A percentile compares a stretch with the other conserved stretches of the same genome.
Evolutionary conservation across 2,888 invertebrate genomes (phyloP).

Genomic region (Drosophila barbarae): DNA sequence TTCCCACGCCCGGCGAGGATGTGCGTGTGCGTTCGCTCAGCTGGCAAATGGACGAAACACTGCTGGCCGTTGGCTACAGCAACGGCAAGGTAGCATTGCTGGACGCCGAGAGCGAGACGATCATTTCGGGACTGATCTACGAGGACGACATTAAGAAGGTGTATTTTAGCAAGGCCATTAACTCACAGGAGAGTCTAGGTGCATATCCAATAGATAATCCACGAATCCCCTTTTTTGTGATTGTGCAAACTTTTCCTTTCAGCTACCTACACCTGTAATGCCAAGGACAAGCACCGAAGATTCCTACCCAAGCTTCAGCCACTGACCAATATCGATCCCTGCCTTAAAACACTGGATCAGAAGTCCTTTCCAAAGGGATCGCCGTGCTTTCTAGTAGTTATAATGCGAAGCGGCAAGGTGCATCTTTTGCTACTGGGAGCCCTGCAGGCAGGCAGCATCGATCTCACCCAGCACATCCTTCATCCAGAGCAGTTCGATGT

Average conservation of each 20-base stretch:
- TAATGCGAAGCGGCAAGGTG: constrained; percentile 86
- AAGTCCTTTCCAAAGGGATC: constrained; percentile 83
- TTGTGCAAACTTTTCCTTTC: background rate
- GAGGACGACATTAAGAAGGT: constrained; percentile 86
- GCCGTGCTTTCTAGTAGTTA: constrained; percentile 89
- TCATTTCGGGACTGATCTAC: constrained; percentile 84
- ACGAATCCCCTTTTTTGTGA: background rate
- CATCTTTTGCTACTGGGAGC: constrained; percentile 91
- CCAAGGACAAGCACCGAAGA: constrained; percentile 62
- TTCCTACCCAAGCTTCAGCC: constrained; percentile 83
- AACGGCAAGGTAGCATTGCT: constrained; percentile 86
- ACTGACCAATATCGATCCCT: constrained; percentile 81
- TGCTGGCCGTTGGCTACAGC: constrained; percentile 84
- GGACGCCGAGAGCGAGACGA: constrained; percentile 92
- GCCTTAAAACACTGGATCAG: constrained; percentile 80
- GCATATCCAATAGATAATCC: background rate
- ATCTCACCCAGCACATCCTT: constrained; percentile 82
- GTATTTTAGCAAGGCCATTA: constrained; percentile 83
- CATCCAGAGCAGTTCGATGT: constrained; percentile 82
- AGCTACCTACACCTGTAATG: constrained; percentile 56
- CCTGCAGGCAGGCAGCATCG: constrained; percentile 87
- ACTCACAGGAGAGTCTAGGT: constrained; percentile 57
- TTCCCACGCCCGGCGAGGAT: constrained; percentile 88
- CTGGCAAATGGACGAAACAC: constrained; percentile 97
- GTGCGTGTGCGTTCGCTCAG: constrained; percentile 88